Percentiles rank a stretch among this genome's conserved stretches.
These are phyloP conservation scores for Halcyon badia DNA, from an alignment of 2,797 vertebrate genomes.

Conservation along the genomic window DNA sequence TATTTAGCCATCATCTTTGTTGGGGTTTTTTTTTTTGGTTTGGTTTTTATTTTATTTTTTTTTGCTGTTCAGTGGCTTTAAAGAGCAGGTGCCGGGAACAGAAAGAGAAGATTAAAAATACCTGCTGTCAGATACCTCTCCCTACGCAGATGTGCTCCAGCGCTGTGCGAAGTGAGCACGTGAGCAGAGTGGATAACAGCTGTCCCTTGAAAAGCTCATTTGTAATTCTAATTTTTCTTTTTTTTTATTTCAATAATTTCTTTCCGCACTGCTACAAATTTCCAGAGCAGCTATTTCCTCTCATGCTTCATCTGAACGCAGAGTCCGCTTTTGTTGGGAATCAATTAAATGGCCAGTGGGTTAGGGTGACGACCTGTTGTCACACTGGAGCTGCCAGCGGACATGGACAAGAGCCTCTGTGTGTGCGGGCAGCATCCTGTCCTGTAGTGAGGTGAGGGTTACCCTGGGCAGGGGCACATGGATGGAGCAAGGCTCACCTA, in stretches of 20 bases:
- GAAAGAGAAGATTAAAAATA: conserved; percentile 55
- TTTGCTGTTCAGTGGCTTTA: conserved; percentile 1
- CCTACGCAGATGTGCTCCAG: neutral
- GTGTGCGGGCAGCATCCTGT: neutral
- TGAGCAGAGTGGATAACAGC: conserved; percentile 53
- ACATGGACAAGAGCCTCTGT: neutral
- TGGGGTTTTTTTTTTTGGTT: neutral
- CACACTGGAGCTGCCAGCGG: neutral
- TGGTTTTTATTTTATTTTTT: neutral
- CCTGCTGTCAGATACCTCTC: conserved; percentile 34
- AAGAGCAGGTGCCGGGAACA: conserved; percentile 35
- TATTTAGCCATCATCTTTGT: conserved; percentile 34
- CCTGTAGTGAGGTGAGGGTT: neutral
- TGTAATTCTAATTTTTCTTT: conserved; percentile 62
- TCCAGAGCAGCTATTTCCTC: conserved; percentile 59
- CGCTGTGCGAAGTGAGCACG: neutral
- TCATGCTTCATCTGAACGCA: neutral
- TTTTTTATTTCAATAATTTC: conserved; percentile 42
- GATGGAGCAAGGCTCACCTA: neutral
- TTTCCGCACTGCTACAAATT: conserved; percentile 27
- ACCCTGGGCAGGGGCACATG: neutral
- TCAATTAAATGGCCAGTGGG: neutral
- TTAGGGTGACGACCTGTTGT: neutral
- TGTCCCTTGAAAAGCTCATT: conserved; percentile 59
- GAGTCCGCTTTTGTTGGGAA: neutral